Evolutionary conservation across 1,140 invertebrate species (phyloP).

Genomic region (Holotrichia oblita): DNA sequence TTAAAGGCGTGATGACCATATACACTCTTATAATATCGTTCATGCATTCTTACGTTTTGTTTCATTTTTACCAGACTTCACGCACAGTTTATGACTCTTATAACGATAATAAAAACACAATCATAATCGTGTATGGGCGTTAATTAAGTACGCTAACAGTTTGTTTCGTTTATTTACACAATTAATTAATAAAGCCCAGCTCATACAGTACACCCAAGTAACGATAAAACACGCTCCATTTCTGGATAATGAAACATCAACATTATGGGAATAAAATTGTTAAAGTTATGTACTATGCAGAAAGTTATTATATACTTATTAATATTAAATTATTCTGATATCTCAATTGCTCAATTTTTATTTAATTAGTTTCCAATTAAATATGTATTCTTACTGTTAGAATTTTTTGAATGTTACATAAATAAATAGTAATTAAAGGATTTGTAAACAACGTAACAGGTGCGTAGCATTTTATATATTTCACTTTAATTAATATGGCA

Average conservation of each 20-base stretch:
- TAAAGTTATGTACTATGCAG: background rate
- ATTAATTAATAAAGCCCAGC: slow-evolving; percentile 4
- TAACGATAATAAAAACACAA: slow-evolving; percentile 18
- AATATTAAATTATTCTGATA: background rate
- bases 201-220: background rate
- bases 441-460: slow-evolving; percentile 24
- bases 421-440: slow-evolving; percentile 19
- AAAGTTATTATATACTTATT: background rate
- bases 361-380: background rate
- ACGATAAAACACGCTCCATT: background rate
- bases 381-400: no score
- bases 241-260: background rate
- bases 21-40: background rate
- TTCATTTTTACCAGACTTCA: background rate
- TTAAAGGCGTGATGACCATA: background rate
- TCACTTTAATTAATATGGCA: background rate
- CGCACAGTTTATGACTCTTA: slow-evolving; percentile 3
- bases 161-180: slow-evolving; percentile 17
- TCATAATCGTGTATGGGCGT: slow-evolving; percentile 12
- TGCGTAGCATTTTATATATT: background rate
- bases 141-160: slow-evolving; percentile 1
- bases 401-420: background rate
- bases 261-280: background rate
- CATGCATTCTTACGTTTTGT: background rate
- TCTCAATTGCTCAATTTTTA: background rate